A percentile compares a stretch with the other conserved stretches of the same genome.
Conservation (phyloP, 2,797 vertebrate genomes). For the Sandelia bainsii region DNA sequence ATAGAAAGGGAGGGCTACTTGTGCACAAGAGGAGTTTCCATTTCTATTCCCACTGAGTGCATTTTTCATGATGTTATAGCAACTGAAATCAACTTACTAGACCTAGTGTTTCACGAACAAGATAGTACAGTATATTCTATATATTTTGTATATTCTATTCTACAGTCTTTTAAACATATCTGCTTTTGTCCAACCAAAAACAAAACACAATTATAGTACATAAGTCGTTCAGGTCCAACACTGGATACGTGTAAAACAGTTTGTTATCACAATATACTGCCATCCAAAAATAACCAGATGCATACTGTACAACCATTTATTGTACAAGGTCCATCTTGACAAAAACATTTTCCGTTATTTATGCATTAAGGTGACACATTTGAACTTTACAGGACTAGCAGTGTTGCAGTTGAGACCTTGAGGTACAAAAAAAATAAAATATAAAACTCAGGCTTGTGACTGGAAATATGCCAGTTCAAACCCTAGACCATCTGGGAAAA, state of each 20-base stretch:
- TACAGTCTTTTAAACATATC: not conserved
- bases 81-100: conserved; percentile 5
- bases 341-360: not conserved
- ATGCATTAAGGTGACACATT: conserved; percentile 30
- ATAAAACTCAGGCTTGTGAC: conserved; percentile 58
- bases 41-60: conserved; percentile 3
- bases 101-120: not conserved
- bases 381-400: conserved; percentile 41
- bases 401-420: conserved; percentile 49
- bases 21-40: conserved; percentile 4
- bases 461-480: conserved; percentile 69
- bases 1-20: conserved; percentile 22
- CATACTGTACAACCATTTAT: too few relatives aligned
- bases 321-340: too few relatives aligned
- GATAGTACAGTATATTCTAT: not conserved
- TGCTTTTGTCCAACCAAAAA: conserved; percentile 8
- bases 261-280: conserved; percentile 9
- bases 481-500: conserved; percentile 62
- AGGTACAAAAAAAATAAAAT: conserved; percentile 19
- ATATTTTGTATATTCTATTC: too few relatives aligned
- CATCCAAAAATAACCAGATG: conserved; percentile 29
- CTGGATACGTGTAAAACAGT: conserved; percentile 1
- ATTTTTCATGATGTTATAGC: conserved; percentile 13
- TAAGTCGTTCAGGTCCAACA: conserved; percentile 16
- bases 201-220: not conserved